Base-by-base conservation (phyloP, 2,888 invertebrate species). In the Drosophila sordidula region DNA sequence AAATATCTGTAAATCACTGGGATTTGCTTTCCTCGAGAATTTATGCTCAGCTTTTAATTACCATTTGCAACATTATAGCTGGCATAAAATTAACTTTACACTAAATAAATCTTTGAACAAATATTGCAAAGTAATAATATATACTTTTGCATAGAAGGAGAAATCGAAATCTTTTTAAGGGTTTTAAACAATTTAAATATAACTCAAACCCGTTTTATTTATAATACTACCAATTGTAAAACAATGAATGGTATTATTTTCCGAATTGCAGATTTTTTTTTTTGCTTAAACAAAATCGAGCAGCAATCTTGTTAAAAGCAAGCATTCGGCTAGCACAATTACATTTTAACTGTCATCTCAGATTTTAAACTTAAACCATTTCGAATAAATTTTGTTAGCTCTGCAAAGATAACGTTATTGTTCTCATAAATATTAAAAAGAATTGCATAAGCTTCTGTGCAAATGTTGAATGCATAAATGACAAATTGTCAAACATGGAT, bases 401-500 rank as follows among this genome's bases (percentile, higher is more conserved):
- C 18, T 1, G 18, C 22, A 14, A 32, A 34, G 45, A 32, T 38
- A 42, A 38, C 12, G 9, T 54, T 44, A 38, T 41, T 42, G 32
- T 54, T 59, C 54, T 26, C 39, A 58, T 74, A 29, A 59, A 62
- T 58, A 52, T 58, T 58, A 9, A 52, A 75, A 45, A 52, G 25
- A 56, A 50, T 39, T 56, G n/a, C 25, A 56, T 12, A 41, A 38
- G 49, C 41, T 39, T 12, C 39, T 55, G 58, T 51, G 57, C 39
- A 32, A 49, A 67, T 47, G 16, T 62, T 76, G 50, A 18, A 39
- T 46, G 42, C 45, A 51, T 36, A 52, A 36, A 18, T 34, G 58
- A 44, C 42, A 59, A 76, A 58, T 73, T 73, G 62, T 67, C 52
- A 49, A 62, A 45, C 51, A 63, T 63, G 68, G 36, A 49, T 44